A percentile compares a stretch with the other conserved stretches of the same genome.
Conservation (phyloP, 2,797 vertebrate species). For the Lutjanus argentimaculatus region DNA sequence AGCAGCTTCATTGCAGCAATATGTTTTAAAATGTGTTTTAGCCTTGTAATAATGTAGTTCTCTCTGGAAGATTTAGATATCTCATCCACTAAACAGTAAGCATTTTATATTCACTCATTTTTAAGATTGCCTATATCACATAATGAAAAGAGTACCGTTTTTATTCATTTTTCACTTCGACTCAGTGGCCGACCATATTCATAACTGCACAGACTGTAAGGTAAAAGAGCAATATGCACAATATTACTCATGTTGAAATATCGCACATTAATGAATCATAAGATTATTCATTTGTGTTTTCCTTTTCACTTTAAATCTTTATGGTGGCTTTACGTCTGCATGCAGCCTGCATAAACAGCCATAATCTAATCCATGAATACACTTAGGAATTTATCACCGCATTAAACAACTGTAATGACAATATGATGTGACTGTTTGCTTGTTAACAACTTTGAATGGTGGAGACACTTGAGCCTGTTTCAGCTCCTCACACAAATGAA, state of each 20-base stretch:
- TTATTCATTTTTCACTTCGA: constrained; percentile 34
- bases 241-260: constrained; percentile 36
- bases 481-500: background rate
- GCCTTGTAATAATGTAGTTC: constrained; percentile 1
- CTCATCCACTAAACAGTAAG: constrained; percentile 9
- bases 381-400: constrained; percentile 3
- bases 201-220: constrained; percentile 9
- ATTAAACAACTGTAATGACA: constrained; percentile 38
- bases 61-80: constrained; percentile 24
- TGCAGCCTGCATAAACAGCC: constrained; percentile 5
- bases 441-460: constrained; percentile 26
- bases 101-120: constrained; percentile 36
- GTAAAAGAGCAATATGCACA: constrained; percentile 5
- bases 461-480: background rate
- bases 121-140: constrained; percentile 7
- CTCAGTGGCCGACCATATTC: constrained; percentile 10
- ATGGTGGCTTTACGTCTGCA: constrained; percentile 10
- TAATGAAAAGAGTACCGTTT: constrained; percentile 42
- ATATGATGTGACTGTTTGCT: constrained; percentile 17
- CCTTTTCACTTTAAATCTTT: constrained; percentile 23
- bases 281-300: constrained; percentile 38
- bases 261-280: constrained; percentile 29
- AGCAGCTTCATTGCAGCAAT: constrained; percentile 19
- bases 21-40: constrained; percentile 30
- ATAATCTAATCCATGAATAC: constrained; percentile 28